phyloP scores from a whole-genome alignment of 2,113 vertebrate species.

The Leucoraja erinaceus region DNA sequence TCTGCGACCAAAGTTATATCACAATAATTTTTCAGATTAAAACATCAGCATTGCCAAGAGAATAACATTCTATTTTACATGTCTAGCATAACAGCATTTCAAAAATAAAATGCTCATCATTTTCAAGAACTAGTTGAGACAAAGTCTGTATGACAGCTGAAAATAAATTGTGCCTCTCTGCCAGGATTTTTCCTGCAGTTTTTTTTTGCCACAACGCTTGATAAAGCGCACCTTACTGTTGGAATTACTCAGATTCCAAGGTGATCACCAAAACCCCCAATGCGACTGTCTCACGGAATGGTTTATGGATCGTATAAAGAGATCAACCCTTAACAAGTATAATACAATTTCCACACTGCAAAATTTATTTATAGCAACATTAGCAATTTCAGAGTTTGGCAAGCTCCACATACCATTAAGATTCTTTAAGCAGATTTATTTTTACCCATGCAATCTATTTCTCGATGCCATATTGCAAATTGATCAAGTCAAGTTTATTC shows the following conservation, averaged over 20 bases:
- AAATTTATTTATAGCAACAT: background rate
- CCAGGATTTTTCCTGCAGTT: background rate
- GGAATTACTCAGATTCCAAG: background rate
- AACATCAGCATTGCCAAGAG: background rate
- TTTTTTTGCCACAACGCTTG: background rate
- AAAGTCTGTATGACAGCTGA: background rate
- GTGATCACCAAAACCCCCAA: background rate
- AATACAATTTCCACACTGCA: slow-evolving; percentile 27
- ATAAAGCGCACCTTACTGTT: background rate
- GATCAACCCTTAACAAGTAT: slow-evolving; percentile 18
- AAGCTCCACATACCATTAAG: background rate
- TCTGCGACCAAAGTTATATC: background rate
- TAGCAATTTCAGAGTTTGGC: slow-evolving; percentile 18
- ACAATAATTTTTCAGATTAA: background rate
- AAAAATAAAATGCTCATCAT: background rate
- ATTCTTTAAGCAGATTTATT: background rate
- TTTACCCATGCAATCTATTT: background rate
- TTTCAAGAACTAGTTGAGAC: background rate
- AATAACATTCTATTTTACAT: background rate
- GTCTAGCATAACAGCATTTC: background rate
- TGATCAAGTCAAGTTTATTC: no score
- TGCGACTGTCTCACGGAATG: background rate
- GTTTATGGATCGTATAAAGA: slow-evolving; percentile 9
- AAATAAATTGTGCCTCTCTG: background rate
- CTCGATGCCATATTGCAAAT: background rate